phyloP scores from a whole-genome alignment of 2,888 invertebrate species.

The Tiliacea aurago region DNA sequence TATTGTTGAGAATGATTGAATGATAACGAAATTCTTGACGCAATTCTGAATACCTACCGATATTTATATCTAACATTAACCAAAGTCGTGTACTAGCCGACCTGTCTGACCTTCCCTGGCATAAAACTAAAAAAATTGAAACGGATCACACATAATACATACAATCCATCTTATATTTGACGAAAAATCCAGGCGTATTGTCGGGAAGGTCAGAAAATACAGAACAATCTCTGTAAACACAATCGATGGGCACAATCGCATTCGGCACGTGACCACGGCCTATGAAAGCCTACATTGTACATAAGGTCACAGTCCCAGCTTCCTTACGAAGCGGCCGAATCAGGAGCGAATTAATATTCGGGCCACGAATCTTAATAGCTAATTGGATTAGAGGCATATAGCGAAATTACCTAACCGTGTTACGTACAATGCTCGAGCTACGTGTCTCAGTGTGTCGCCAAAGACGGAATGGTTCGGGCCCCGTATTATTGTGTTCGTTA shows the following conservation, averaged over 20 bases:
- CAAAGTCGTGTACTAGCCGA: slow-evolving; percentile 11
- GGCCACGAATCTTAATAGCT: slow-evolving; percentile 90
- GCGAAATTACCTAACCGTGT: slow-evolving; percentile 89
- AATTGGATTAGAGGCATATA: slow-evolving; percentile 90
- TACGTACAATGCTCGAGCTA: slow-evolving; percentile 85
- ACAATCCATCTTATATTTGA: slow-evolving; percentile 31
- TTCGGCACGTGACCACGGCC: slow-evolving; percentile 66
- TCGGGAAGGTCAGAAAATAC: slow-evolving; percentile 62
- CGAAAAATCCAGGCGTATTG: slow-evolving; percentile 51
- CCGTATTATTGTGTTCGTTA: slow-evolving; percentile 80
- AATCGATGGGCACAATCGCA: slow-evolving; percentile 68
- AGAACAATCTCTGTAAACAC: slow-evolving; percentile 70
- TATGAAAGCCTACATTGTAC: slow-evolving; percentile 71
- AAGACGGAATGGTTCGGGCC: slow-evolving; percentile 62
- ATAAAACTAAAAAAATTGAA: slow-evolving; percentile 31
- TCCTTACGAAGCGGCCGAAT: slow-evolving; percentile 83
- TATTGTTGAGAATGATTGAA: slow-evolving; percentile 32
- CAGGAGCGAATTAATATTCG: slow-evolving; percentile 88
- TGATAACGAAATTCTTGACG: slow-evolving; percentile 17
- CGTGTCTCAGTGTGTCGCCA: slow-evolving; percentile 78
- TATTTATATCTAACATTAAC: slow-evolving; percentile 15
- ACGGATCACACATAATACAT: slow-evolving; percentile 31
- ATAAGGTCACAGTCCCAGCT: slow-evolving; percentile 80
- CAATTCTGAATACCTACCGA: not conserved
- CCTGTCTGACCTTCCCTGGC: slow-evolving; percentile 29